Percentiles rank a stretch among this genome's conserved stretches.
These are phyloP conservation scores for western clawed frog (Xenopus tropicalis) DNA, from an alignment of 2,113 vertebrate species.

Conservation along the genomic window DNA sequence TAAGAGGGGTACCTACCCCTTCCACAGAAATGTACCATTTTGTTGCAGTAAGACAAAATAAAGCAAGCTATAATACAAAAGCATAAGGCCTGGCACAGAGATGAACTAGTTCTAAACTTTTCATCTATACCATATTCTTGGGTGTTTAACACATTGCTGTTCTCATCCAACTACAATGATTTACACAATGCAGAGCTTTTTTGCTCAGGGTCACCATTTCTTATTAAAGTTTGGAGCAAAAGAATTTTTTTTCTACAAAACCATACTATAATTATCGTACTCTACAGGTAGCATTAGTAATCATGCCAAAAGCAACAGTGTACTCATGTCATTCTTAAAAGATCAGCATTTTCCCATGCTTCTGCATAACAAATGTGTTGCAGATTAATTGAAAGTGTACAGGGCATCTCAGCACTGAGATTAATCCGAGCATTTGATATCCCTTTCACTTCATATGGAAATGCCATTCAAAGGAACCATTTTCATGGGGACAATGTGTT, in stretches of 20 bases:
- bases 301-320: slow-evolving; percentile 62
- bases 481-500: slow-evolving; percentile 66
- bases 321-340: slow-evolving; percentile 59
- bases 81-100: no score
- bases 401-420: slow-evolving; percentile 59
- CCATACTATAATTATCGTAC: slow-evolving; percentile 62
- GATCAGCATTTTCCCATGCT: slow-evolving; percentile 63
- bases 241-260: slow-evolving; percentile 55
- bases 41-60: no score
- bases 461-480: slow-evolving; percentile 62
- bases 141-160: not conserved
- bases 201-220: slow-evolving; percentile 62
- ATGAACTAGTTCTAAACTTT: no score
- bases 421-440: slow-evolving; percentile 63
- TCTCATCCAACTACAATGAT: slow-evolving; percentile 54
- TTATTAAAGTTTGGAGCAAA: slow-evolving; percentile 65
- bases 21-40: no score
- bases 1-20: no score
- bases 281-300: slow-evolving; percentile 62
- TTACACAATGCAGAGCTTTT: slow-evolving; percentile 56
- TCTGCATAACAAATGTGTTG: slow-evolving; percentile 57
- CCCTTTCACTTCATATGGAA: slow-evolving; percentile 66
- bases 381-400: slow-evolving; percentile 58
- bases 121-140: no score
- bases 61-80: no score